Base-by-base conservation (phyloP, 1,140 invertebrate species). In the Pachypeltis micranthus region DNA sequence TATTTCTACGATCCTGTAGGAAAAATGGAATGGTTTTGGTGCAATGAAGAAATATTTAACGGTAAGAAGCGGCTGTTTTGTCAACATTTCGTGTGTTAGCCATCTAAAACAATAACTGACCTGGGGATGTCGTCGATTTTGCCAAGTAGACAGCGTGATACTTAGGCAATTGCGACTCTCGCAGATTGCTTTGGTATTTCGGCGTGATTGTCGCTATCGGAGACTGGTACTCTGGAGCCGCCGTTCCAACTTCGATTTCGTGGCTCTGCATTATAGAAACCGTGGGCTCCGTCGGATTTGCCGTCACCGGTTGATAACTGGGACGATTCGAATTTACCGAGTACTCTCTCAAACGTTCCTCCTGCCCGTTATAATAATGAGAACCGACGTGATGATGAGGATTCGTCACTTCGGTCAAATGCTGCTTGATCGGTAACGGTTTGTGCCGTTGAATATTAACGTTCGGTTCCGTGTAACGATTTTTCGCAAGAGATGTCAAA, bases 251-350 rank as follows among this genome's bases (percentile, higher is more conserved):
- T 21, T 56, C 25, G n/a, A 67, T 61, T 34, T 67, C 66, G 23
- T 67, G 66, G 58, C 66, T 67, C 59, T 67, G 66, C 2, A 39
- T 67, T 16, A 67, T 63, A n/a, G 63, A 61, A 10, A 65, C 54
- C 24, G 47, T 14, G 10, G 47, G 47, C 21, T 51, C 47, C 23
- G 47, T 51, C 4, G 47, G 4, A 14, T 21, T 21, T 3, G 23
- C 47, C 23, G 19, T 21, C 7, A 21, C 21, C 19, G 31, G 47
- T 10, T 16, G 7, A 21, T 51, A 51, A 16, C 12, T 39, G n/a
- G n/a, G 7, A 10, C 34, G 7, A n/a, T 39, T 39, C 34, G 34
- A 10, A n/a, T n/a, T n/a, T n/a, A 51, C 7, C 7, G 7, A 16
- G 47, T 51, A 51, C 3, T 21, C 19, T 14, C 47, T 21, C 47